Evolutionary conservation across 2,113 vertebrate genomes (phyloP), one percentile per base, ranked within the genome.

Genomic region (Nyctereutes procyonoides): DNA sequence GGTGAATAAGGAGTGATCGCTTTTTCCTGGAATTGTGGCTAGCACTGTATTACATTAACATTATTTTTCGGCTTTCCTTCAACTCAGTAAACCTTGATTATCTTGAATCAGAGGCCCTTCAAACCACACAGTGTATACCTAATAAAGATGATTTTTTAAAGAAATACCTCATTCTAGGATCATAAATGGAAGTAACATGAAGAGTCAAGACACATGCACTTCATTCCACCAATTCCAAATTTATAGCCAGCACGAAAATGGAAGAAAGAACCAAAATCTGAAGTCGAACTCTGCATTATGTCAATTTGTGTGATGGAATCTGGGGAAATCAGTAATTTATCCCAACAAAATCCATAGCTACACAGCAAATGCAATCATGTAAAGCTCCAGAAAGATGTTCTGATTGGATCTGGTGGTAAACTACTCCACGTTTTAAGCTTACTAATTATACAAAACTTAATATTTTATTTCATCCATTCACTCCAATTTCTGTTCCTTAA

Each of bases 11-110:
- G 93, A 96, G 87, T 90, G 48, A 77, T 83, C 82, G 48, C 22
- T 90, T 20, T 90, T n/a, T 95, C 74, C 97, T 76, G 83, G 95
- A 97, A 88, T 74, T 76, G 84, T 71, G 88, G 93, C 94, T 67
- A 90, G 87, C 51, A n/a, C 30, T 89, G 76, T 90, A 95, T 94
- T 90, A 63, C 79, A 92, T 97, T 93, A 93, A 95, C 98, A 95
- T 90, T 89, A 97, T 93, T 97, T 98, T 92, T 95, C 76, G 96
- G 95, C 73, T 95, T 82, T 55, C 71, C 90, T 97, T 98, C 43
- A 93, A 94, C 88, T 38, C 82, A 53, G 83, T 20, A 17, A 96
- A 89, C 95, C 24, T 43, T 93, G 38, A 90, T 93, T 83, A 95
- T 91, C 95, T 88, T 96, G 96, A 93, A 73, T 93, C 93, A 94